Percentiles rank a stretch among this genome's conserved stretches.
These are phyloP conservation scores for Telmatochromis sp. DNA, from an alignment of 2,113 vertebrate species.

Conservation along the genomic window DNA sequence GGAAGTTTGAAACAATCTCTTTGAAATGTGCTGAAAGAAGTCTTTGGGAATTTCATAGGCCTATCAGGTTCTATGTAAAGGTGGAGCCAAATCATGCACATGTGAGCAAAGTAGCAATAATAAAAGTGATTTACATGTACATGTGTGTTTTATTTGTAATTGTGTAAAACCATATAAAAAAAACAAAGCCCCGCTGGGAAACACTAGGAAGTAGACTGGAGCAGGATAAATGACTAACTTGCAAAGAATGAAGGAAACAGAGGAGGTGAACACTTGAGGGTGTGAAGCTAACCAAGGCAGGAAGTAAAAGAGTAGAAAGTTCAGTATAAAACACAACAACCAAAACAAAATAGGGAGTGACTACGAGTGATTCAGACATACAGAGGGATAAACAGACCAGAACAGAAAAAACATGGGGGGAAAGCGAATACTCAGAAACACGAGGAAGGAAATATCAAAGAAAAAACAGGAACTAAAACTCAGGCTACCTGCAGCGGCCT, in stretches of 20 bases:
- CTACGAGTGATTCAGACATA: neutral
- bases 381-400: neutral
- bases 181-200: accelerated
- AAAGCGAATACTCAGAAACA: neutral
- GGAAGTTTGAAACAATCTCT: too few relatives aligned
- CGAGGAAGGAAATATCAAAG: neutral
- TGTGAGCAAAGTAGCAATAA: too few relatives aligned
- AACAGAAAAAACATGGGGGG: neutral
- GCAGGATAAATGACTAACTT: neutral
- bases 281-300: neutral
- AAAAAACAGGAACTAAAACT: neutral
- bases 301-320: neutral
- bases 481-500: neutral
- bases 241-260: neutral
- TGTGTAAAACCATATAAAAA: neutral
- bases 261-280: neutral
- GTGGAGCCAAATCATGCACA: too few relatives aligned
- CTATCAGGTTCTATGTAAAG: too few relatives aligned
- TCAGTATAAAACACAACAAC: neutral
- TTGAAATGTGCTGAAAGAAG: too few relatives aligned
- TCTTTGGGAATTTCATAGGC: too few relatives aligned
- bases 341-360: neutral
- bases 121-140: neutral
- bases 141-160: neutral
- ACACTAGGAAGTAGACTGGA: neutral